A percentile compares a stretch with the other conserved stretches of the same genome.
These are phyloP conservation scores for Oryzaephilus surinamensis DNA, from an alignment of 1,140 invertebrate species.

Conservation along the genomic window DNA sequence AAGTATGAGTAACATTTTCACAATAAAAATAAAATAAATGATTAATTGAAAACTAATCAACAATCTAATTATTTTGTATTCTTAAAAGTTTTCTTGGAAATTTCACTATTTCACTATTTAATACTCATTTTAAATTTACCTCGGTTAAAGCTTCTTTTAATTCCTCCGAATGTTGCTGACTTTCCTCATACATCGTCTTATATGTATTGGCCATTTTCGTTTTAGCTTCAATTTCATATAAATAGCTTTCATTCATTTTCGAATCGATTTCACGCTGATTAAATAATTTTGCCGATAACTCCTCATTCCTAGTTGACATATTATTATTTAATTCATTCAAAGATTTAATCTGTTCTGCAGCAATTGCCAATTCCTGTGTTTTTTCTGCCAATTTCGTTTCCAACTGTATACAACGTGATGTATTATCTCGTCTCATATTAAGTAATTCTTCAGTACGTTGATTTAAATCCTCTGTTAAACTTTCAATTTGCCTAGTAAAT, in stretches of 20 bases:
- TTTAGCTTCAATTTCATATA: slow-evolving; percentile 75
- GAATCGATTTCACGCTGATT: slow-evolving; percentile 63
- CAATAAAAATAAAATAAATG: too few relatives aligned
- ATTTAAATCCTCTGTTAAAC: slow-evolving; percentile 64
- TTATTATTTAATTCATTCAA: slow-evolving; percentile 56
- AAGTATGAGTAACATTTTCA: too few relatives aligned
- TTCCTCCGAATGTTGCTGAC: slow-evolving; percentile 63
- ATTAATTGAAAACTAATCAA: too few relatives aligned
- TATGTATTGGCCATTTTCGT: slow-evolving; percentile 75
- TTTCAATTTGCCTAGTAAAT: slow-evolving; percentile 62
- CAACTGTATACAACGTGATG: slow-evolving; percentile 55
- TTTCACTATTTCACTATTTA: too few relatives aligned
- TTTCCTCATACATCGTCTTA: slow-evolving; percentile 66
- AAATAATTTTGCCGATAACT: slow-evolving; percentile 59
- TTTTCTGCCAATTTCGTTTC: slow-evolving; percentile 69
- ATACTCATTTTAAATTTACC: too few relatives aligned
- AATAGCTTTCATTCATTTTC: slow-evolving; percentile 69
- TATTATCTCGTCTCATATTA: slow-evolving; percentile 61
- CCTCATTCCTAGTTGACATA: slow-evolving; percentile 58
- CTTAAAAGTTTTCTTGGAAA: too few relatives aligned
- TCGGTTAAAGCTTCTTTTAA: slow-evolving; percentile 66
- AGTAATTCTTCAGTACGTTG: slow-evolving; percentile 66
- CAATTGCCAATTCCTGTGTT: slow-evolving; percentile 62
- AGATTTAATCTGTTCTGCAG: slow-evolving; percentile 50
- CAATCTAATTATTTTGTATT: too few relatives aligned